Evolutionary conservation across 2,797 vertebrate species (phyloP).

Genomic region (Leptoclinus maculatus): DNA sequence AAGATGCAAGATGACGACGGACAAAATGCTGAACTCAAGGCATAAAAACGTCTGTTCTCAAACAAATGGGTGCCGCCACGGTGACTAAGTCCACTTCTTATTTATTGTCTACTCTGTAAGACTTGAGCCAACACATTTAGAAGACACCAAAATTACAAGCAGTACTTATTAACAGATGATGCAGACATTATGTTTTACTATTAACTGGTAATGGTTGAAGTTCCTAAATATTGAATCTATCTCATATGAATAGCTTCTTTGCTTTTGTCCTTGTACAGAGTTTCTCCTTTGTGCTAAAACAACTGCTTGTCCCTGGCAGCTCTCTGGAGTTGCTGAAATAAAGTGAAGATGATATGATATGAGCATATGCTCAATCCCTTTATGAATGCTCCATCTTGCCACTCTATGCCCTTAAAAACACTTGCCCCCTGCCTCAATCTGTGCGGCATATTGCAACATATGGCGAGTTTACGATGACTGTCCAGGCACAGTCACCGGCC

Average conservation of each 20-base stretch:
- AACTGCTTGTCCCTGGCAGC: conserved; percentile 22
- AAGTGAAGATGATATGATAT: conserved; percentile 54
- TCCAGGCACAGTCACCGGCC: conserved; percentile 72
- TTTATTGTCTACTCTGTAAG: background rate
- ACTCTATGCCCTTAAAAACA: conserved; percentile 67
- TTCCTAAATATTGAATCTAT: conserved; percentile 1
- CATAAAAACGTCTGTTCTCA: background rate
- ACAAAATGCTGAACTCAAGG: background rate
- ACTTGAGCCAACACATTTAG: background rate
- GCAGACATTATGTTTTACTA: background rate
- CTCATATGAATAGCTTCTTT: background rate
- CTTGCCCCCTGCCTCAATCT: conserved; percentile 69
- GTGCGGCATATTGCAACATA: conserved; percentile 79
- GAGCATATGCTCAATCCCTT: conserved; percentile 70
- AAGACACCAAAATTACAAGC: background rate
- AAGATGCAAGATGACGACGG: background rate
- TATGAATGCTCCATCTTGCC: conserved; percentile 62
- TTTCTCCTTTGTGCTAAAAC: conserved; percentile 26
- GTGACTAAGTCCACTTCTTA: too few species aligned
- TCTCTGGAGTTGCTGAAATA: conserved; percentile 43
- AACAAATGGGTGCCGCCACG: background rate
- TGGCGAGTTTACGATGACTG: conserved; percentile 75
- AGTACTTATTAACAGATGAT: background rate
- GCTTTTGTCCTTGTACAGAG: background rate
- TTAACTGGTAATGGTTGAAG: conserved; percentile 1